Evolutionary conservation across 2,113 vertebrate genomes (phyloP).

Genomic region (Oryzias curvinotus): DNA sequence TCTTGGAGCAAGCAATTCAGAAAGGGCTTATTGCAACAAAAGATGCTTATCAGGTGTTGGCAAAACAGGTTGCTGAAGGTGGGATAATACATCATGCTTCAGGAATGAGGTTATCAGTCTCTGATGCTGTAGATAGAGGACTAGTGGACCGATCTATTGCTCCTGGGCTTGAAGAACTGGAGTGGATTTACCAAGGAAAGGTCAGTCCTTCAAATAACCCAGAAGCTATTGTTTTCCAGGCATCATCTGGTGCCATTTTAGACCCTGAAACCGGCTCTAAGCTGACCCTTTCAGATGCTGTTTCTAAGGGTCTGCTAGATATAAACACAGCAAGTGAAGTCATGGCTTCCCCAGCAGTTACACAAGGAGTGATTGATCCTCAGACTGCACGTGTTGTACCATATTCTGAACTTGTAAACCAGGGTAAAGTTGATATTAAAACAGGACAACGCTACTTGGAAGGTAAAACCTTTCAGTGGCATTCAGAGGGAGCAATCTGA

Average conservation of each 20-base stretch:
- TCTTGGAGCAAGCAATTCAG: conserved; percentile 78
- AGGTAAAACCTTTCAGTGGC: conserved; percentile 83
- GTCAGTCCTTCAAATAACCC: conserved; percentile 69
- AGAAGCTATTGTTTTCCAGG: conserved; percentile 74
- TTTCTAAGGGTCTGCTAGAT: conserved; percentile 76
- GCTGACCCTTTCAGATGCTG: conserved; percentile 76
- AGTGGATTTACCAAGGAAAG: conserved; percentile 73
- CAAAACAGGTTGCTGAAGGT: conserved; percentile 86
- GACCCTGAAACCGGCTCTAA: conserved; percentile 73
- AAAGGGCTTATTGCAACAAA: conserved; percentile 79
- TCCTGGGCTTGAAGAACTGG: conserved; percentile 78
- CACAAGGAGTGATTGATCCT: conserved; percentile 80
- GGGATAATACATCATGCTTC: conserved; percentile 89
- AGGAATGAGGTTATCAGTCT: conserved; percentile 85
- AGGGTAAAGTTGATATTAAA: conserved; percentile 87
- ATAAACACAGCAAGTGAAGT: conserved; percentile 55
- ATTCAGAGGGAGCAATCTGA: conserved; percentile 69
- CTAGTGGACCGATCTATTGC: conserved; percentile 77
- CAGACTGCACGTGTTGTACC: conserved; percentile 79
- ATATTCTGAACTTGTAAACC: conserved; percentile 86
- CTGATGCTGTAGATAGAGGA: conserved; percentile 78
- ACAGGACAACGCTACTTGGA: conserved; percentile 90
- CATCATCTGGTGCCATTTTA: conserved; percentile 67
- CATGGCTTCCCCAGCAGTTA: conserved; percentile 66
- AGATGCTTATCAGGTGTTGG: conserved; percentile 77